Evolutionary conservation across 2,113 vertebrate species (phyloP).

Genomic region (Enhydra lutris): DNA sequence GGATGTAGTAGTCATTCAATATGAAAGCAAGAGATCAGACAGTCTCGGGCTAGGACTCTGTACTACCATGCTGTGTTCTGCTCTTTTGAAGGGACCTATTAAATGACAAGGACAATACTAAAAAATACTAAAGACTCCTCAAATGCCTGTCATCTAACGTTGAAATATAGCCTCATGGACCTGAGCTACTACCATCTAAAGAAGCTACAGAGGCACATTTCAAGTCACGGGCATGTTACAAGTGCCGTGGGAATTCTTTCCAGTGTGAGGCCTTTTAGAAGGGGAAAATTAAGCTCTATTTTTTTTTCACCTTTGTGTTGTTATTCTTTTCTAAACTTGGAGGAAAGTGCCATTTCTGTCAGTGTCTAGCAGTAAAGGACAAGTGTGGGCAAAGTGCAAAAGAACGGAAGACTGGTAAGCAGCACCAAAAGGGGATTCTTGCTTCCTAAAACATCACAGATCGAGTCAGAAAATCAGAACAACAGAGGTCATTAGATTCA

Average conservation of each 20-base stretch:
- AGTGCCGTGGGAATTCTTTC: neutral
- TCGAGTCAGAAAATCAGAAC: neutral
- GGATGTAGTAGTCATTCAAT: neutral
- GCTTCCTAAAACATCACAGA: neutral
- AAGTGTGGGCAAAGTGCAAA: neutral
- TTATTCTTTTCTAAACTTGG: constrained; percentile 19
- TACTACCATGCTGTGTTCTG: neutral
- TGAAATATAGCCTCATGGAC: neutral
- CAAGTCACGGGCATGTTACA: neutral
- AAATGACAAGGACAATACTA: constrained; percentile 29
- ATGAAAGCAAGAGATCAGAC: constrained; percentile 15
- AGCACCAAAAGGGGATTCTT: neutral
- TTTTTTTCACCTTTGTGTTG: neutral
- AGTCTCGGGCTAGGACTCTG: neutral
- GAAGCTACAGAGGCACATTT: neutral
- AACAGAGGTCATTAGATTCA: neutral
- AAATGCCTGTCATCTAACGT: neutral
- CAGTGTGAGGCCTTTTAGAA: neutral
- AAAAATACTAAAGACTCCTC: constrained; percentile 27
- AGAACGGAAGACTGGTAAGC: neutral
- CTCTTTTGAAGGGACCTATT: constrained; percentile 27
- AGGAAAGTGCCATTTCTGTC: neutral
- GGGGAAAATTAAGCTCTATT: neutral
- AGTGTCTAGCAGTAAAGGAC: neutral
- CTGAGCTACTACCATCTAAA: neutral